Conservation (phyloP, 2,113 vertebrate genomes). For the Chloropsis hardwickii region DNA sequence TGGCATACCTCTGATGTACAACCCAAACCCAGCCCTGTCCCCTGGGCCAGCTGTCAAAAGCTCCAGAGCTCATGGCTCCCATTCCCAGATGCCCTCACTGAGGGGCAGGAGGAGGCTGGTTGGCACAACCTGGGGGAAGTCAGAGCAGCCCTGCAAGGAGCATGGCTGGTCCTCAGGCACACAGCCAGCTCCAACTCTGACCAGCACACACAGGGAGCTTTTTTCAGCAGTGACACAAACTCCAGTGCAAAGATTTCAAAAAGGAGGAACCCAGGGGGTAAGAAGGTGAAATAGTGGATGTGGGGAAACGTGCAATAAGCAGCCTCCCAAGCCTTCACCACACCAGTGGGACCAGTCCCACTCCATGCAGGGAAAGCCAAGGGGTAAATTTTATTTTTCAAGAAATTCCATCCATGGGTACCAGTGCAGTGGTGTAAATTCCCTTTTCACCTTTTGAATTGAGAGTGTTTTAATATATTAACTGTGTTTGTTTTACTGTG, state of each 20-base stretch:
- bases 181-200: background rate
- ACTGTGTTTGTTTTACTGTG: conserved; percentile 49
- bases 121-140: too few species aligned
- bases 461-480: conserved; percentile 62
- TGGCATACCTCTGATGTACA: background rate
- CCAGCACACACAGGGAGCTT: background rate
- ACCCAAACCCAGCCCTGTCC: background rate
- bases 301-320: conserved; percentile 60
- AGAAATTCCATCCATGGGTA: conserved; percentile 11
- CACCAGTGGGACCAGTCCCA: background rate
- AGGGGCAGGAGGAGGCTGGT: background rate
- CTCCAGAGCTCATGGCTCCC: background rate
- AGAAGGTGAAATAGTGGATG: background rate
- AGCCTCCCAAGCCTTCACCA: conserved; percentile 22
- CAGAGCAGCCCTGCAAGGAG: background rate
- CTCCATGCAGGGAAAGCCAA: background rate
- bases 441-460: background rate
- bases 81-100: background rate
- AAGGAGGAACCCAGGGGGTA: background rate
- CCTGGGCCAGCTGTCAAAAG: background rate
- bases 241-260: background rate
- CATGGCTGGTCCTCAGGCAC: accelerated
- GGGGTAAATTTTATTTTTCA: conserved; percentile 19
- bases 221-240: background rate
- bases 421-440: conserved; percentile 48